These are phyloP conservation scores for Natrix natrix DNA, from an alignment of 2,797 vertebrate species.

Conservation along the genomic window DNA sequence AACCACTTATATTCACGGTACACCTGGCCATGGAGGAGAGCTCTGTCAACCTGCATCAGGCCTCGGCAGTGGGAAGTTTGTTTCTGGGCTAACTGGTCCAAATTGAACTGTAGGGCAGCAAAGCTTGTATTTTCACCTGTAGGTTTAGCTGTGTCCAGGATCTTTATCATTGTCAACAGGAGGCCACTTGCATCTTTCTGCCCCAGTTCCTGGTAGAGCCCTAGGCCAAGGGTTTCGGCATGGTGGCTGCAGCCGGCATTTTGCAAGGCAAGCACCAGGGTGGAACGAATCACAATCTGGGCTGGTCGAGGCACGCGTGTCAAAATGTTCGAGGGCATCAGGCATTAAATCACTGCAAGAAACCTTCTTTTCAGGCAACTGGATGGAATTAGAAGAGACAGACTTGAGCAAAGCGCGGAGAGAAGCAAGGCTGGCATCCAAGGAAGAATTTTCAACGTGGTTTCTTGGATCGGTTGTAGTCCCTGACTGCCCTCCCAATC, in stretches of 20 bases:
- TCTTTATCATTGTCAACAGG: slow-evolving; percentile 65
- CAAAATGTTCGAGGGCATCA: slow-evolving; percentile 67
- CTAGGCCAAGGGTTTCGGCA: slow-evolving; percentile 65
- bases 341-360: slow-evolving; percentile 76
- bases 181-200: slow-evolving; percentile 68
- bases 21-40: slow-evolving; percentile 51
- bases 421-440: too few species aligned
- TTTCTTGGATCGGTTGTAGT: too few species aligned
- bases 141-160: neutral
- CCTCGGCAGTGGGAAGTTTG: slow-evolving; percentile 57
- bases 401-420: neutral
- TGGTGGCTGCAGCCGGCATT: slow-evolving; percentile 72
- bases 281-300: slow-evolving; percentile 76
- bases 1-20: slow-evolving; percentile 42
- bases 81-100: slow-evolving; percentile 63
- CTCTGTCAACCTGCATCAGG: slow-evolving; percentile 68
- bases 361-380: slow-evolving; percentile 21
- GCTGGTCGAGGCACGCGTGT: slow-evolving; percentile 60
- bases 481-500: too few species aligned
- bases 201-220: slow-evolving; percentile 72
- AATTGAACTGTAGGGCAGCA: slow-evolving; percentile 74
- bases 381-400: neutral
- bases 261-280: slow-evolving; percentile 78
- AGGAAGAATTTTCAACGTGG: too few species aligned
- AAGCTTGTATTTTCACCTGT: slow-evolving; percentile 7